Evolutionary conservation across 2,888 invertebrate genomes (phyloP).

Genomic region (Tinea semifulvella): DNA sequence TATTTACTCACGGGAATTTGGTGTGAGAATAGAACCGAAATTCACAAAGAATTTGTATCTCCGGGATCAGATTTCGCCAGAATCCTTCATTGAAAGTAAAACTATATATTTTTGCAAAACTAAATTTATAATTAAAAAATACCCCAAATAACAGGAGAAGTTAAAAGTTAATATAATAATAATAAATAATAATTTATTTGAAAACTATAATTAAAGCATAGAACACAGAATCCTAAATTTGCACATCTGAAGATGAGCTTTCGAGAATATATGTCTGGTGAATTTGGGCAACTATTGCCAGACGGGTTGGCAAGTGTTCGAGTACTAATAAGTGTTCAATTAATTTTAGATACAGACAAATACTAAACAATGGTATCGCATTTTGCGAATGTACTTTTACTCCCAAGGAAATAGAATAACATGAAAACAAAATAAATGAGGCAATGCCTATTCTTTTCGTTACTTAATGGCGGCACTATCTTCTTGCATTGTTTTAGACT

Average conservation of each 20-base stretch:
- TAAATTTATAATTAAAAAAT: no score
- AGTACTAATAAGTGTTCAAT: no score
- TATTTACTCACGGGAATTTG: conserved; percentile 50
- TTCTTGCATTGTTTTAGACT: conserved; percentile 49
- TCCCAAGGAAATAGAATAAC: conserved; percentile 39
- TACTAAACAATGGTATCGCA: conserved; percentile 37
- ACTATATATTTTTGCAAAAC: background rate
- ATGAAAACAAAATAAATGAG: conserved; percentile 47
- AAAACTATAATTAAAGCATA: no score
- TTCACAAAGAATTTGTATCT: conserved; percentile 40
- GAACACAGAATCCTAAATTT: no score
- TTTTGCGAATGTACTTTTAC: conserved; percentile 29
- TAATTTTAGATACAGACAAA: background rate
- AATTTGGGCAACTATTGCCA: no score
- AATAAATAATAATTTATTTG: no score
- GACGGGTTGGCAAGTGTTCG: no score
- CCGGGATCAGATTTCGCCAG: conserved; percentile 31
- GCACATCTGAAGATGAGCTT: no score
- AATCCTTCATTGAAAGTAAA: background rate
- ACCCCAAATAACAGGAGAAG: no score
- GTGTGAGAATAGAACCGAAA: conserved; percentile 41
- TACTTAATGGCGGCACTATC: conserved; percentile 46
- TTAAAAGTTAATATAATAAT: no score
- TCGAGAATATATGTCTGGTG: no score
- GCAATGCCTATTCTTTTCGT: conserved; percentile 57